phyloP scores from a whole-genome alignment of 2,888 invertebrate genomes.

The Meghimatium bilineatum region DNA sequence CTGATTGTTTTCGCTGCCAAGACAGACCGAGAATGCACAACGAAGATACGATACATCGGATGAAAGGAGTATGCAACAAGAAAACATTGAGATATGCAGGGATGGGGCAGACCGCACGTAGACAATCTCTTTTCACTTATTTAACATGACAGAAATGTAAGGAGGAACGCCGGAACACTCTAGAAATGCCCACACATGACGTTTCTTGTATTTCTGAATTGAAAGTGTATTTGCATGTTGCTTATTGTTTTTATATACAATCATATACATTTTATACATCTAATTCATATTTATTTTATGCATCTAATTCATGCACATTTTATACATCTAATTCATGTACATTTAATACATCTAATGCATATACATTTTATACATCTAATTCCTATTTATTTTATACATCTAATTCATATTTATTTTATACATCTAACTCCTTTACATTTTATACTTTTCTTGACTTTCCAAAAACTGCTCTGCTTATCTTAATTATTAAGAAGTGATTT shows the following conservation, averaged over 20 bases:
- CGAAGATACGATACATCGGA: no score
- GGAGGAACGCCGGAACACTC: neutral
- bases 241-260: no score
- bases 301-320: no score
- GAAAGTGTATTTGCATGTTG: neutral
- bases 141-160: constrained; percentile 6
- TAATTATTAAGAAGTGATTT: no score
- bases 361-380: neutral
- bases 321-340: no score
- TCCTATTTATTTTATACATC: neutral
- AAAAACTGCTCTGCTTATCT: neutral
- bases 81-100: neutral
- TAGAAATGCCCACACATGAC: constrained; percentile 29
- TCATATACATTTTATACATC: no score
- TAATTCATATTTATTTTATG: no score
- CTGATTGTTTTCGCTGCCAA: neutral
- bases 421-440: neutral
- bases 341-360: neutral
- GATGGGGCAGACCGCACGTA: neutral
- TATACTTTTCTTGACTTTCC: neutral
- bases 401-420: neutral
- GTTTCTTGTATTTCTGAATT: neutral
- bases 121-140: neutral
- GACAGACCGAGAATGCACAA: neutral
- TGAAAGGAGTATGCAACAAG: neutral